Percentiles rank a stretch among this genome's conserved stretches.
Evolutionary conservation across 2,888 invertebrate species (phyloP).

Genomic region (Sicus ferrugineus): DNA sequence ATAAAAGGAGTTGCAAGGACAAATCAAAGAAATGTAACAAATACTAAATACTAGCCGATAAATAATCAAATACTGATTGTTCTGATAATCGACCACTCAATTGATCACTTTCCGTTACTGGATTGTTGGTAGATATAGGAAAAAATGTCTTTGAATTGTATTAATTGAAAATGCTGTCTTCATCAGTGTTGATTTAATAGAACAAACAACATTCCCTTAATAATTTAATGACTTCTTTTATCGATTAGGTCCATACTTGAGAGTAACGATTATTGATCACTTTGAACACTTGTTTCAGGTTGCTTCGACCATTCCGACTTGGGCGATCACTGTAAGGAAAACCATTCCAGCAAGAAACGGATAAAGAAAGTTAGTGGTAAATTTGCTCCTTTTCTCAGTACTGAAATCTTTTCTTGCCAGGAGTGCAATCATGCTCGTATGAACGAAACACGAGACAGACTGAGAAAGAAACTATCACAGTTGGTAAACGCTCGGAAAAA

Average conservation of each 20-base stretch:
- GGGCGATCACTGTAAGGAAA: constrained; percentile 61
- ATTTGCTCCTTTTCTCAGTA: not conserved
- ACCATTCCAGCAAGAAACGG: constrained; percentile 61
- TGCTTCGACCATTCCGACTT: constrained; percentile 60
- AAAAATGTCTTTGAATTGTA: too few relatives aligned
- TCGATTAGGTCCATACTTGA: not conserved
- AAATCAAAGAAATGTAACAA: constrained; percentile 59
- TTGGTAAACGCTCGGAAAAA: constrained; percentile 59
- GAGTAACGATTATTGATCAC: not conserved
- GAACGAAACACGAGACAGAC: constrained; percentile 63
- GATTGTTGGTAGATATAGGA: too few relatives aligned
- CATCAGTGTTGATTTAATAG: too few relatives aligned
- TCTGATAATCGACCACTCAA: too few relatives aligned
- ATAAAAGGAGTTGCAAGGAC: constrained; percentile 55
- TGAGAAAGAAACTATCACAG: constrained; percentile 62
- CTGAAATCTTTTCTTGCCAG: constrained; percentile 36
- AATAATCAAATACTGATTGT: too few relatives aligned
- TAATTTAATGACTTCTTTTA: too few relatives aligned
- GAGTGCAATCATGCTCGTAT: constrained; percentile 63
- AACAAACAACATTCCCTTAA: not conserved
- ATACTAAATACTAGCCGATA: not conserved
- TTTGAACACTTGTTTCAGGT: constrained; percentile 42
- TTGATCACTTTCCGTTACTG: too few relatives aligned
- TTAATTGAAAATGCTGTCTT: too few relatives aligned
- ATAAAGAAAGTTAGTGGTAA: constrained; percentile 53